Evolutionary conservation across 37 sponge, comb jelly and placozoan species (phyloP), one percentile per base, ranked within the genome.

Genomic region (Petrosia ficiformis): DNA sequence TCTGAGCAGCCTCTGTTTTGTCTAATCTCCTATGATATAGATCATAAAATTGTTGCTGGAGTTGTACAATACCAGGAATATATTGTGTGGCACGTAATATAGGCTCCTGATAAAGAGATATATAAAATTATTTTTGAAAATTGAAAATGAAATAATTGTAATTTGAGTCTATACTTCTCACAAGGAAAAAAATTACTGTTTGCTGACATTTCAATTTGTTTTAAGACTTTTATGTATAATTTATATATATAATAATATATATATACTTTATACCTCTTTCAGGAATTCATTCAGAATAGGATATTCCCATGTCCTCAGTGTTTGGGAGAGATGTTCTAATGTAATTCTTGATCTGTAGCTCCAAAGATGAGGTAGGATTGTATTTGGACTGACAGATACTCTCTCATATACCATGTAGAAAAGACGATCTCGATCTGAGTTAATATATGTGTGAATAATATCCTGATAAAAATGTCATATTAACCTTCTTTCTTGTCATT

Each of bases 361-460:
- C 93, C 93, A 92, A 32, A 90, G 52, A 31, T 77, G 82, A 37
- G 82, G 86, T 36, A 82, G 31, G 61, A 57, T 74, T 10, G 40
- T 33, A 1, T 59, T 65, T 26, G 43, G 36, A 3, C 57, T 56
- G 2, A 63, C 48, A 21, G 68, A 39, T 11, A 65, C 63, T 54
- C 67, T 70, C 77, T 89, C 90, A 75, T 89, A 84, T 57, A 80
- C 80, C 54, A 76, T 14, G 56, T 67, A 84, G 76, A 80, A 84
- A 71, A 89, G 31, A 25, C 60, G 72, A 44, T 89, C 90, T 57
- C 80, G 90, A 0, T 83, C 90, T 89, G 68, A 56, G 35, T 25
- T 8, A 57, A 32, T 61, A 31, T 4, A 6, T 52, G 30, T 5
- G 4, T 31, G 30, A 41, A 21, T 31, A 3, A 19, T 26, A 37